These are phyloP conservation scores for Tauraco hartlaubi DNA, from an alignment of 2,797 vertebrate genomes.

Conservation along the genomic window DNA sequence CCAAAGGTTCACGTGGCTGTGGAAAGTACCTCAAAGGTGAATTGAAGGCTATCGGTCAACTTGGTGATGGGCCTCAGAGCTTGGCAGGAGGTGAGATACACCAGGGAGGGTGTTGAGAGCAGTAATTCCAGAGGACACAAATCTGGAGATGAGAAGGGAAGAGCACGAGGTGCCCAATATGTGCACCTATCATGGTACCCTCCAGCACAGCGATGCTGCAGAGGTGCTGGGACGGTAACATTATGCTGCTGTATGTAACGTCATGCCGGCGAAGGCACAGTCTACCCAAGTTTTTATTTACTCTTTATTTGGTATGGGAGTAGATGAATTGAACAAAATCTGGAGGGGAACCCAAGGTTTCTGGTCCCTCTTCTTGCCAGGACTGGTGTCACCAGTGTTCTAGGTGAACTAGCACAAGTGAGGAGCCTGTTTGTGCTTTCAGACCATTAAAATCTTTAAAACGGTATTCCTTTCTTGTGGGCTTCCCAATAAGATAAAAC, in stretches of 20 bases:
- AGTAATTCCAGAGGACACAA: neutral
- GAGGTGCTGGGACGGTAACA: neutral
- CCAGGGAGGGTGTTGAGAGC: neutral
- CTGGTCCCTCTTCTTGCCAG: neutral
- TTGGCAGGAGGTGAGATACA: neutral
- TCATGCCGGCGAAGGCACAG: neutral
- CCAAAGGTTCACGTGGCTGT: neutral
- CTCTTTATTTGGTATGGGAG: neutral
- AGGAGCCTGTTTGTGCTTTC: neutral
- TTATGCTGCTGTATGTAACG: neutral
- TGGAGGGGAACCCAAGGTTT: neutral
- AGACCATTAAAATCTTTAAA: neutral
- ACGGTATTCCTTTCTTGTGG: neutral
- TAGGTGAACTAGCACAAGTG: neutral
- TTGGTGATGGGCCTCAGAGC: neutral
- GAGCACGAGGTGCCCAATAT: neutral
- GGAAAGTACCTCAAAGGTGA: neutral
- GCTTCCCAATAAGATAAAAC: constrained; percentile 24
- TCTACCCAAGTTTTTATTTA: neutral
- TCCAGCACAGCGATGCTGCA: neutral
- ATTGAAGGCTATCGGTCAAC: fast-evolving
- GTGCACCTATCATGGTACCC: neutral
- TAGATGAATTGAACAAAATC: neutral
- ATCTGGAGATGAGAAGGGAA: neutral
- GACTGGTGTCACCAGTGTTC: neutral